Conservation (phyloP, 2,113 vertebrate genomes). For the Gasterosteus aculeatus region DNA sequence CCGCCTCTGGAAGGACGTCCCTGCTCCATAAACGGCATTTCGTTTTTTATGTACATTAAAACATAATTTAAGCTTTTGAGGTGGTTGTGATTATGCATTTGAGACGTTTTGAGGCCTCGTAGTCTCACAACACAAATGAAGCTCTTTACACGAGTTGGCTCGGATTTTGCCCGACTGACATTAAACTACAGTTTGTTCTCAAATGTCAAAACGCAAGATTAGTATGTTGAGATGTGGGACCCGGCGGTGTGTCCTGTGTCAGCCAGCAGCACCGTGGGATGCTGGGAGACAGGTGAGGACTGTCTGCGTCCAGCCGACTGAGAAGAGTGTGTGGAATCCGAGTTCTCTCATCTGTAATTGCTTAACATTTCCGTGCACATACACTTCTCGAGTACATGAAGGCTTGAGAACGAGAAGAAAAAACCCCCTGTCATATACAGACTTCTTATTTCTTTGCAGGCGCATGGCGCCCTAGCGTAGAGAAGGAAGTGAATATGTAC, state of each 20-base stretch:
- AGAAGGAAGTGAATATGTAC: constrained; percentile 19
- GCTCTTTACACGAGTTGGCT: constrained; percentile 9
- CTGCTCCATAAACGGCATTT: neutral
- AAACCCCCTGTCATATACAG: constrained; percentile 1
- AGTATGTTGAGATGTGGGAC: constrained; percentile 51
- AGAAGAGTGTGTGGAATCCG: constrained; percentile 15
- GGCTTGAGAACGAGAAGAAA: constrained; percentile 8
- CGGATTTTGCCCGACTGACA: constrained; percentile 8
- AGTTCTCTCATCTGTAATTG: constrained; percentile 23
- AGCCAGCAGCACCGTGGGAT: constrained; percentile 46
- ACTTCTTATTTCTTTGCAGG: neutral
- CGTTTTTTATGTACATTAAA: neutral
- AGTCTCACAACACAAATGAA: neutral
- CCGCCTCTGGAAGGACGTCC: constrained; percentile 4
- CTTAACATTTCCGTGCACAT: constrained; percentile 17
- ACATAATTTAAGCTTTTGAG: neutral
- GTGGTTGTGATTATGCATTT: neutral
- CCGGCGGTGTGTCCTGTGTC: constrained; percentile 7
- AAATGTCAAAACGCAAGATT: constrained; percentile 13
- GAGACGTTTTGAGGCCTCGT: neutral
- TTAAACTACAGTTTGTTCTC: constrained; percentile 13
- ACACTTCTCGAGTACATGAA: constrained; percentile 4
- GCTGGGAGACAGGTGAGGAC: constrained; percentile 50
- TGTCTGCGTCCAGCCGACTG: constrained; percentile 67
- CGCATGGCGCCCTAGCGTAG: constrained; percentile 5